A percentile compares a stretch with the other conserved stretches of the same genome.
phyloP scores from a whole-genome alignment of 2,797 vertebrate genomes.

The Aselliscus stoliczkanus region DNA sequence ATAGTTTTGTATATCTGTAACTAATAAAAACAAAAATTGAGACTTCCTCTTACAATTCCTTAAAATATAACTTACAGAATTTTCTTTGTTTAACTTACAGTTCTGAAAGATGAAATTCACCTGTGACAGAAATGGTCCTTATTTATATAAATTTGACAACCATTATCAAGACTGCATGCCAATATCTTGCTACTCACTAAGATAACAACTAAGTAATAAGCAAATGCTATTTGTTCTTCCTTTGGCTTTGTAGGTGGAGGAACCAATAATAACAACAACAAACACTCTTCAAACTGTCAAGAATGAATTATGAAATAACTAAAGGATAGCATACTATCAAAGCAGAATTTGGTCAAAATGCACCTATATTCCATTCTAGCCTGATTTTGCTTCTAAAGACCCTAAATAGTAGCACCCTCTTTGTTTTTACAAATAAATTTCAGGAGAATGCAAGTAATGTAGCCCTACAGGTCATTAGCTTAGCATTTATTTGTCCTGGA shows the following conservation, averaged over 20 bases:
- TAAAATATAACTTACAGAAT: not conserved
- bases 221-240: not conserved
- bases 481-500: not conserved
- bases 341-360: not conserved
- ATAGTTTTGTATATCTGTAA: too few species aligned
- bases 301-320: not conserved
- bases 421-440: not conserved
- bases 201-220: not conserved
- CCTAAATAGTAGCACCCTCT: not conserved
- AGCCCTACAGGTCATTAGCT: not conserved
- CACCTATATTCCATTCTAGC: not conserved
- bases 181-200: not conserved
- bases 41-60: not conserved
- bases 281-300: not conserved
- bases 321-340: not conserved
- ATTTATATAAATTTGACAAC: not conserved
- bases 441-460: not conserved
- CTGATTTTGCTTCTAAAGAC: not conserved
- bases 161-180: not conserved
- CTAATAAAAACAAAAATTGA: too few species aligned
- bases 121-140: not conserved
- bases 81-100: not conserved
- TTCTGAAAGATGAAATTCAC: not conserved
- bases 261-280: not conserved
- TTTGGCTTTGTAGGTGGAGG: not conserved